phyloP scores from a whole-genome alignment of 1,140 invertebrate genomes.

The Halotydeus destructor region DNA sequence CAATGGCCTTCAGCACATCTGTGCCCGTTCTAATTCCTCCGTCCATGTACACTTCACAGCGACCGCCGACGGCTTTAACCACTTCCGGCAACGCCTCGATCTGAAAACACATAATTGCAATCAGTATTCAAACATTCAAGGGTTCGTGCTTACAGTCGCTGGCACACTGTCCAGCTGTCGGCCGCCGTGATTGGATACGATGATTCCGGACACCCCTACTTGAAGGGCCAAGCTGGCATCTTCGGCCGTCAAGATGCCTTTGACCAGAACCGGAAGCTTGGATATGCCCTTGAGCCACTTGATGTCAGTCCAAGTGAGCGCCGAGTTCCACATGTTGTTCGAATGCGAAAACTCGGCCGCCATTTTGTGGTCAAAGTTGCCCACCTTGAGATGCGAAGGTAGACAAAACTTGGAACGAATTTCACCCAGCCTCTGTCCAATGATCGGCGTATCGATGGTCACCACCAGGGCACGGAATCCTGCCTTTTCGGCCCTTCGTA shows the following conservation, averaged over 20 bases:
- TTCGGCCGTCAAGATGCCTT: conserved; percentile 64
- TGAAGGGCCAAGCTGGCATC: conserved; percentile 54
- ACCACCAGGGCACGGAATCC: conserved; percentile 26
- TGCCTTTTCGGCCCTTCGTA: conserved; percentile 21
- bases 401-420: conserved; percentile 57
- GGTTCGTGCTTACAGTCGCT: conserved; percentile 36
- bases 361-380: conserved; percentile 46
- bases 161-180: conserved; percentile 63
- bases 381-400: conserved; percentile 48
- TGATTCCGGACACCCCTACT: conserved; percentile 47
- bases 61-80: conserved; percentile 38
- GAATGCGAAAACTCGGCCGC: conserved; percentile 34
- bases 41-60: conserved; percentile 61
- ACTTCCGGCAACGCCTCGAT: conserved; percentile 70
- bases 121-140: not conserved
- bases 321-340: conserved; percentile 44
- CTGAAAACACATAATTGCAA: conserved; percentile 26
- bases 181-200: conserved; percentile 78
- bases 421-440: conserved; percentile 40
- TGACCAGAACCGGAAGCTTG: conserved; percentile 56
- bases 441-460: conserved; percentile 24
- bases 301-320: conserved; percentile 57
- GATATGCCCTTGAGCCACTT: conserved; percentile 49
- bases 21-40: conserved; percentile 61
- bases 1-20: conserved; percentile 73